Conservation (phyloP, 2,113 vertebrate genomes). For the Calcarius ornatus region DNA sequence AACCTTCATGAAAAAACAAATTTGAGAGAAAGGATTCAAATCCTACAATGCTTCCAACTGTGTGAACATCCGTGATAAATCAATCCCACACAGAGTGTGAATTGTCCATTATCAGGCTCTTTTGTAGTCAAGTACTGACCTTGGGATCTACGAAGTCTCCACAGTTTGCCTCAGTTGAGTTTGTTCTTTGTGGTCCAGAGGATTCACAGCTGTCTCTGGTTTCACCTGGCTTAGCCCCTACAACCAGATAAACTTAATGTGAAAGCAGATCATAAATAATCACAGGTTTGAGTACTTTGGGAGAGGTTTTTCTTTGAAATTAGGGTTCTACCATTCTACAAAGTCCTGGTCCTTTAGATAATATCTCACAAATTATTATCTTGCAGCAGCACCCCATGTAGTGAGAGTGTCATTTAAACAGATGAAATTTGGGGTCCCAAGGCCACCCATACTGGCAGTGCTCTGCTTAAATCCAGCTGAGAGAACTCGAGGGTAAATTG, state of each 20-base stretch:
- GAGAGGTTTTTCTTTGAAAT: not conserved
- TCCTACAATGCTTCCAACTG: not conserved
- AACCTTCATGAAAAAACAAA: not conserved
- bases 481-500: not conserved
- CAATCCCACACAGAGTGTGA: not conserved
- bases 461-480: not conserved
- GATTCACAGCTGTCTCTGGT: conserved; percentile 68
- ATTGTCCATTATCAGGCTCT: not conserved
- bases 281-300: not conserved
- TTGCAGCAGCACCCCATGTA: not conserved
- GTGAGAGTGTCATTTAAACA: not conserved
- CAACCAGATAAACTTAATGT: not conserved
- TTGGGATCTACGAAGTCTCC: conserved; percentile 72
- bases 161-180: conserved; percentile 63
- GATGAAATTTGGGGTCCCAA: not conserved
- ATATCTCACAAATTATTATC: not conserved
- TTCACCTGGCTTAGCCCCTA: conserved; percentile 68
- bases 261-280: not conserved
- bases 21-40: not conserved
- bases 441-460: not conserved
- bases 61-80: not conserved
- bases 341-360: not conserved
- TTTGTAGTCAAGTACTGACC: conserved; percentile 54
- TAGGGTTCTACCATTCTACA: not conserved
- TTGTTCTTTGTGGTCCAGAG: conserved; percentile 66